A percentile compares a stretch with the other conserved stretches of the same genome.
Conservation (phyloP, 1,140 invertebrate genomes). For the Phymorhynchus buccinoides region DNA sequence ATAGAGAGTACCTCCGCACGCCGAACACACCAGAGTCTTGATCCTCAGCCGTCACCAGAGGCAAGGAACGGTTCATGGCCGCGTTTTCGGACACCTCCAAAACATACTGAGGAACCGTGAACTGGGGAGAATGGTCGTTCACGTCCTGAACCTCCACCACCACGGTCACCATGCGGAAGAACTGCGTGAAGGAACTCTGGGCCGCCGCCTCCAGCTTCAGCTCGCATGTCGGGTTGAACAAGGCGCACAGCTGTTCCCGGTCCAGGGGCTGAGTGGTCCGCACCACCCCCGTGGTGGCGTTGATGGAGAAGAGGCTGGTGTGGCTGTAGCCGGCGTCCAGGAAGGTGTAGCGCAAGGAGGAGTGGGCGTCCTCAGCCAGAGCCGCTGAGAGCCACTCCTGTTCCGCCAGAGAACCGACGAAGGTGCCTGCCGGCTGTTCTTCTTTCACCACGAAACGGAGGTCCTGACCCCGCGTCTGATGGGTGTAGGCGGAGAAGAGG, state of each 20-base stretch:
- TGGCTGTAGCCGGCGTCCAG: constrained; percentile 29
- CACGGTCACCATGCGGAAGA: constrained; percentile 62
- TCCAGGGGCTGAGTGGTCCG: constrained; percentile 67
- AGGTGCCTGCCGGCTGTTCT: constrained; percentile 31
- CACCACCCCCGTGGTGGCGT: constrained; percentile 90
- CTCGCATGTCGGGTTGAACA: constrained; percentile 43
- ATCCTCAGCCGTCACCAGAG: constrained; percentile 81
- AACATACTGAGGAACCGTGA: constrained; percentile 42
- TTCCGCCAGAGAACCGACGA: constrained; percentile 32
- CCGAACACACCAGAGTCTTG: constrained; percentile 88
- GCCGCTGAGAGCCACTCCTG: background rate
- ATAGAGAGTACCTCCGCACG: constrained; percentile 52
- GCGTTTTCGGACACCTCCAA: constrained; percentile 60
- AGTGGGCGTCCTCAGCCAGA: constrained; percentile 1
- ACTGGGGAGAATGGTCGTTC: constrained; percentile 63
- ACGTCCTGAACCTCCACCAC: constrained; percentile 57
- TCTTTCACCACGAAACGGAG: constrained; percentile 29
- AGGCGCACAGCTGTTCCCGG: constrained; percentile 41
- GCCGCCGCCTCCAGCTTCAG: constrained; percentile 52
- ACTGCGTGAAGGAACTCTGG: constrained; percentile 52
- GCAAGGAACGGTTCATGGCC: constrained; percentile 79
- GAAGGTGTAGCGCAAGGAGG: constrained; percentile 34
- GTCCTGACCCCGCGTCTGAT: background rate
- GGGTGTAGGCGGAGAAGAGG: background rate
- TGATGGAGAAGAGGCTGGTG: constrained; percentile 82